A percentile compares a stretch with the other conserved stretches of the same genome.
These are phyloP conservation scores for Cordilura impudica DNA, from an alignment of 2,888 invertebrate species.

Conservation along the genomic window DNA sequence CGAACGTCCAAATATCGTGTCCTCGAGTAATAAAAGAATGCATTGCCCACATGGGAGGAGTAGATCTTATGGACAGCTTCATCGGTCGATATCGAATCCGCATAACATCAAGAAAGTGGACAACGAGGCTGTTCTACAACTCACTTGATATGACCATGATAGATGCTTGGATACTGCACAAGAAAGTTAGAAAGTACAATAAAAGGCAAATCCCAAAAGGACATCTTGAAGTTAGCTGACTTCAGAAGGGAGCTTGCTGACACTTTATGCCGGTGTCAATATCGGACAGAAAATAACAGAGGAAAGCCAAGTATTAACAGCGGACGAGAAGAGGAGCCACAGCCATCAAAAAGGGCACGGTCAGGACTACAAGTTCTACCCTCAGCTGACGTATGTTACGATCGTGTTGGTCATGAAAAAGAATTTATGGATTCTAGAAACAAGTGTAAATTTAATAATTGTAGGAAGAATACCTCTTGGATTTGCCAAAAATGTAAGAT, in stretches of 20 bases:
- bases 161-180: no score
- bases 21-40: slow-evolving; percentile 14
- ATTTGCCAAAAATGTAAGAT: neutral
- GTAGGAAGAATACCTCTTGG: neutral
- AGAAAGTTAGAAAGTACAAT: no score
- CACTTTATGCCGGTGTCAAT: slow-evolving; percentile 10
- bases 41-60: slow-evolving; percentile 20
- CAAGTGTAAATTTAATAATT: neutral
- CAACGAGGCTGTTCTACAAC: neutral
- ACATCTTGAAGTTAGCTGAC: neutral
- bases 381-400: neutral
- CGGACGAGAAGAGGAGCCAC: neutral
- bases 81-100: no score
- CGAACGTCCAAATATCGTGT: neutral
- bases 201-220: neutral
- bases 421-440: neutral
- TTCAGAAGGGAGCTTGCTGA: slow-evolving; percentile 15
- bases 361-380: neutral
- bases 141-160: no score
- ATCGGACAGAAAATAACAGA: neutral
- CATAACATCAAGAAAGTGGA: slow-evolving; percentile 2
- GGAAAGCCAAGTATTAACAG: neutral
- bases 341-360: neutral
- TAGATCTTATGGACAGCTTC: no score
- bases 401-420: neutral